Conservation (phyloP, 2,113 vertebrate genomes). For the Melospiza georgiana region DNA sequence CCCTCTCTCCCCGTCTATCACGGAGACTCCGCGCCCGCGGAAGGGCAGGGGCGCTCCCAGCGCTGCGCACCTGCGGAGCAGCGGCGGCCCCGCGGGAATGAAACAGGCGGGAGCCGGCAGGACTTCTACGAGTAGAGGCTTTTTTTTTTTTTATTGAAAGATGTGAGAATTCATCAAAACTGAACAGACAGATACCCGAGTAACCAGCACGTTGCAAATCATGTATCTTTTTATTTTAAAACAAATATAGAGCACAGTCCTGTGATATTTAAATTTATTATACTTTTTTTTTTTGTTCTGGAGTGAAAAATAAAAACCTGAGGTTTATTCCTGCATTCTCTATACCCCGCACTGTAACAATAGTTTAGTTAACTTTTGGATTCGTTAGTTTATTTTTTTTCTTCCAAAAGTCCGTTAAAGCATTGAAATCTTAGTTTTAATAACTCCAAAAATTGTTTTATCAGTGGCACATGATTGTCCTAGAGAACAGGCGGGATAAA, state of each 20-base stretch:
- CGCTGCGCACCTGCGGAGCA: not conserved
- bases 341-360: constrained; percentile 70
- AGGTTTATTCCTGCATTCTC: constrained; percentile 82
- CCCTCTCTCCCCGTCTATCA: fast-evolving
- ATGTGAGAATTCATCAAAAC: constrained; percentile 84
- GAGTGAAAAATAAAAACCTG: constrained; percentile 93
- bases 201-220: constrained; percentile 88
- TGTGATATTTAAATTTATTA: constrained; percentile 71
- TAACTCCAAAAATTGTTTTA: constrained; percentile 46
- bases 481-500: constrained; percentile 78
- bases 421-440: not conserved
- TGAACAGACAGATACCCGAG: constrained; percentile 80
- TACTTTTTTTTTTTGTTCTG: constrained; percentile 73
- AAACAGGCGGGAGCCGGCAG: not conserved
- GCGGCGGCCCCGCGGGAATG: not conserved
- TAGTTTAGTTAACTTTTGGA: not conserved
- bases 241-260: constrained; percentile 72
- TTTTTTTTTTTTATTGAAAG: constrained; percentile 92
- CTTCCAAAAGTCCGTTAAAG: not conserved
- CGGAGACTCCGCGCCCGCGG: not conserved
- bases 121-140: constrained; percentile 61
- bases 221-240: constrained; percentile 75
- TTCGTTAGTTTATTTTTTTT: not conserved
- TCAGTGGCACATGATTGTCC: constrained; percentile 82
- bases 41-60: not conserved